phyloP scores from a whole-genome alignment of 30 jellyfish, hydroid and myxozoan species.

The Aurelia coerulea region DNA sequence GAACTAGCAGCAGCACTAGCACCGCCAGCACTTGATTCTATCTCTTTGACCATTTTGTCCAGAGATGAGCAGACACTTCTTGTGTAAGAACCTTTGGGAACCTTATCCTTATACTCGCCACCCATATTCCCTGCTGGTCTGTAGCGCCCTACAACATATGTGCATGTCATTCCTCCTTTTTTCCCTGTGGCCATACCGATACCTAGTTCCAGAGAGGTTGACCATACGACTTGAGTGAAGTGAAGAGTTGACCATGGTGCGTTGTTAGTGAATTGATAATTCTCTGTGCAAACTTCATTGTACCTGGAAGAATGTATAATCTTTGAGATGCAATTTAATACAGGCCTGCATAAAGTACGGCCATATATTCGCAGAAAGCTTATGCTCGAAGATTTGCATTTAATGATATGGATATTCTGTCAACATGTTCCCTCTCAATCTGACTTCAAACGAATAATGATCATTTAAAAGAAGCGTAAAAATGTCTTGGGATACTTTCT shows the following conservation, averaged over 20 bases:
- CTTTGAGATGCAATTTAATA: too few relatives aligned
- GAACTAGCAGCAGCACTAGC: background rate
- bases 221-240: slow-evolving; percentile 89
- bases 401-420: too few relatives aligned
- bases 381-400: too few relatives aligned
- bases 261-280: slow-evolving; percentile 60
- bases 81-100: slow-evolving; percentile 64
- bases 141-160: slow-evolving; percentile 78
- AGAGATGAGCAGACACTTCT: slow-evolving; percentile 22
- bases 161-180: slow-evolving; percentile 68
- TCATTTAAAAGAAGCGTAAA: too few relatives aligned
- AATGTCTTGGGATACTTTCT: too few relatives aligned
- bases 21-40: slow-evolving; percentile 13
- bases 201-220: slow-evolving; percentile 59
- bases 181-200: slow-evolving; percentile 76
- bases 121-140: slow-evolving; percentile 71
- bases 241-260: slow-evolving; percentile 68
- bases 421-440: too few relatives aligned
- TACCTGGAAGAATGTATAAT: slow-evolving; percentile 62
- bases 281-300: slow-evolving; percentile 87
- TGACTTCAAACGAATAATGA: too few relatives aligned
- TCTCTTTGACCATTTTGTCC: slow-evolving; percentile 35
- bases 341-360: too few relatives aligned
- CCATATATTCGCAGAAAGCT: too few relatives aligned
- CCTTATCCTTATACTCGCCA: slow-evolving; percentile 61